These are phyloP conservation scores for Origma solitaria DNA, from an alignment of 2,113 vertebrate genomes.

Conservation along the genomic window DNA sequence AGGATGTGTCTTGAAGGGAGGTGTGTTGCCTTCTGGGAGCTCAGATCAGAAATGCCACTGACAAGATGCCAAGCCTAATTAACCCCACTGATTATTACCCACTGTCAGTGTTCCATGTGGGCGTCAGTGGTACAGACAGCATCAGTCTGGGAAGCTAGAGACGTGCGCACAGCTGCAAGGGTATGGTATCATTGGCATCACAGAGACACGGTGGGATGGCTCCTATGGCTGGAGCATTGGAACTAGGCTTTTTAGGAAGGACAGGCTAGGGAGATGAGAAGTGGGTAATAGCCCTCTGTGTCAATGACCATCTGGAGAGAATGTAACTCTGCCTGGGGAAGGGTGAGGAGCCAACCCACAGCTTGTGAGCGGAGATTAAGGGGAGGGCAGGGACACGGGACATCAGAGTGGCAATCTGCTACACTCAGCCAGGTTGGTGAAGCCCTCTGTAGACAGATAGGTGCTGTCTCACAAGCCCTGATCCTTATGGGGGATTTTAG, in stretches of 20 bases:
- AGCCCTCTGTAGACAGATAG: rapidly evolving
- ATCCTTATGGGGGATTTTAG: not conserved
- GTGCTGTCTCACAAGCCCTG: not conserved
- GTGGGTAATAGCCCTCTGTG: not conserved
- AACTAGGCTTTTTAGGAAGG: not conserved
- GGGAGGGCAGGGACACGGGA: rapidly evolving
- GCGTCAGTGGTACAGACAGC: not conserved
- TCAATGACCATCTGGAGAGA: not conserved
- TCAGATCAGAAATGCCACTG: too few species aligned
- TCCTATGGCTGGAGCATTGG: not conserved
- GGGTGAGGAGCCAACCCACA: not conserved
- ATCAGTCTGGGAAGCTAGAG: not conserved
- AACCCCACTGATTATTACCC: not conserved
- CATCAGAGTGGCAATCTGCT: not conserved
- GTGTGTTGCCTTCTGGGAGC: not conserved
- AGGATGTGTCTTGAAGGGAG: not conserved
- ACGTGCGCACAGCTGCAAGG: rapidly evolving
- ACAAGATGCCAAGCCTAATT: not conserved
- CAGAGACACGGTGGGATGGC: rapidly evolving
- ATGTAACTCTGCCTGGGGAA: not conserved
- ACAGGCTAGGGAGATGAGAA: not conserved
- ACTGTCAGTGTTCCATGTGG: not conserved
- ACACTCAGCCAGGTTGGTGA: not conserved
- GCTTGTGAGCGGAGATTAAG: not conserved
- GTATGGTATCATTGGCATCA: not conserved